Conservation (phyloP, 2,113 vertebrate species). For the Dipodomys spectabilis region DNA sequence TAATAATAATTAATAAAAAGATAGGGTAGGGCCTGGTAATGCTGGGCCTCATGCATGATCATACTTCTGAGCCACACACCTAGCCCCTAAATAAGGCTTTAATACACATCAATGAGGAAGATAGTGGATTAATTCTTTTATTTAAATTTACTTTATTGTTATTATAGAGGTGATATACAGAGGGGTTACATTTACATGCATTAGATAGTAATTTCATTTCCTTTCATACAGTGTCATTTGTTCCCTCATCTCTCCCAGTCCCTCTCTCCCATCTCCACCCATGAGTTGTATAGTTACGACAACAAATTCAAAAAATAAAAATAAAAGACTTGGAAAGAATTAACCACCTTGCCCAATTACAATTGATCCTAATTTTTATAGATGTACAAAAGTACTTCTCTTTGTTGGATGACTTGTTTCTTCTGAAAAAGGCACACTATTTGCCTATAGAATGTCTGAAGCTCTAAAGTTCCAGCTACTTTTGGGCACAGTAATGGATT, state of each 20-base stretch:
- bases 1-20: too few relatives aligned
- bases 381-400: background rate
- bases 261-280: too few relatives aligned
- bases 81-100: background rate
- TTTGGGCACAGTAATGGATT: background rate
- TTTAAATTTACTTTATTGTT: too few relatives aligned
- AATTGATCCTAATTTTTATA: slow-evolving; percentile 36
- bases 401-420: slow-evolving; percentile 25
- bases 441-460: background rate
- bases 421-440: background rate
- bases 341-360: background rate
- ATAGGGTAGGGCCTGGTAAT: background rate
- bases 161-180: too few relatives aligned
- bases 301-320: background rate
- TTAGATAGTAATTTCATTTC: too few relatives aligned
- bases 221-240: too few relatives aligned
- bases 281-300: too few relatives aligned
- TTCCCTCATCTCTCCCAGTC: too few relatives aligned
- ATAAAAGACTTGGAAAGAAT: background rate
- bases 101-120: background rate
- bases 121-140: background rate
- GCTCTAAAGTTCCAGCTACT: background rate
- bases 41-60: background rate
- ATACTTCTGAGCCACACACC: background rate
- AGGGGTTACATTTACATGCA: too few relatives aligned